Evolutionary conservation across 2,797 vertebrate species (phyloP).

Genomic region (Chelmon rostratus): DNA sequence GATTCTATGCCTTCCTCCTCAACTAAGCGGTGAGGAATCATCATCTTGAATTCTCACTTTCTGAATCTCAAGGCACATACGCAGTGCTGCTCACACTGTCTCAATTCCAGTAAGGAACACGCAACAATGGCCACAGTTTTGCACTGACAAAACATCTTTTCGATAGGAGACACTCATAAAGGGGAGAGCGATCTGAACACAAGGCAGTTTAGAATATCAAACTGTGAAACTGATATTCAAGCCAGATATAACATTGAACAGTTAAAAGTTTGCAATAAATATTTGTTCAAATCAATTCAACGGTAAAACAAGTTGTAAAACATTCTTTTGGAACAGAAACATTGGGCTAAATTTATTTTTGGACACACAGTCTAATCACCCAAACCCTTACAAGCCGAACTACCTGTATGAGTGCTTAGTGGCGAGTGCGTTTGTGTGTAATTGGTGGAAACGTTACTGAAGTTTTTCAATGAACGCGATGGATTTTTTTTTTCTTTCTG

Average conservation of each 20-base stretch:
- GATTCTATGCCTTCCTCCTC: constrained; percentile 61
- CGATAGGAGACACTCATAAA: constrained; percentile 81
- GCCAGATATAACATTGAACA: constrained; percentile 78
- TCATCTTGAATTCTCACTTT: constrained; percentile 66
- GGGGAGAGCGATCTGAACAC: constrained; percentile 78
- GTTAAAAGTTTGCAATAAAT: constrained; percentile 72
- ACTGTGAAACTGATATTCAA: constrained; percentile 58
- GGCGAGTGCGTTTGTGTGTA: constrained; percentile 69
- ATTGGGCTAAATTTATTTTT: constrained; percentile 82
- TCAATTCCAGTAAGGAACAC: constrained; percentile 78
- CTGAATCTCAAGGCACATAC: constrained; percentile 87
- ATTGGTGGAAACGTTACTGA: constrained; percentile 67
- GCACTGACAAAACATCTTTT: constrained; percentile 68
- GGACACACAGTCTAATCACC: constrained; percentile 83
- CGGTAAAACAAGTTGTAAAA: constrained; percentile 57
- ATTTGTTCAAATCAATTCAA: constrained; percentile 63
- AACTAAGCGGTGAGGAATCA: constrained; percentile 48
- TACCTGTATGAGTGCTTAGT: constrained; percentile 86
- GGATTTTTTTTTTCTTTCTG: constrained; percentile 70
- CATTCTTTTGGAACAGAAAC: constrained; percentile 63
- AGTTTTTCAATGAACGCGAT: constrained; percentile 62
- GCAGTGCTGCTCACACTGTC: constrained; percentile 86
- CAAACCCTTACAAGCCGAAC: constrained; percentile 81
- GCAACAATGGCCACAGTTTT: constrained; percentile 67
- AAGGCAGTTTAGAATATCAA: constrained; percentile 77